Percentiles rank a stretch among this genome's conserved stretches.
These are phyloP conservation scores for Pseudomyrmex concolor DNA, from an alignment of 1,140 invertebrate species.

Conservation along the genomic window DNA sequence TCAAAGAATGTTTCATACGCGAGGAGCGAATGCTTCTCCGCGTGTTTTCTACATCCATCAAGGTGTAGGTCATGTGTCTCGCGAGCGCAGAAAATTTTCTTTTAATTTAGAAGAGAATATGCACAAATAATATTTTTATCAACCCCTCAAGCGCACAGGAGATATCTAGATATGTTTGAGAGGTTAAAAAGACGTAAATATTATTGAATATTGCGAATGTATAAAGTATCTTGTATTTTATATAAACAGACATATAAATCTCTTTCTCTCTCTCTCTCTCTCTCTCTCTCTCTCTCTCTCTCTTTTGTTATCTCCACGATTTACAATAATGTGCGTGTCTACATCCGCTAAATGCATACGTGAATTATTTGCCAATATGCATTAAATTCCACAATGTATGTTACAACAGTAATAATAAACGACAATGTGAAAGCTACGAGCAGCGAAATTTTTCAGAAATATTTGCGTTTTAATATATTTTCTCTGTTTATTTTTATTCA, in stretches of 20 bases:
- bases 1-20: slow-evolving; percentile 49
- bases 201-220: no score
- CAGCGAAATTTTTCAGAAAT: neutral
- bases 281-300: no score
- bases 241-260: no score
- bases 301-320: neutral
- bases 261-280: no score
- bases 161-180: no score
- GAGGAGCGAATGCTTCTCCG: slow-evolving; percentile 31
- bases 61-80: neutral
- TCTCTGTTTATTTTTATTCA: neutral
- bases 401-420: slow-evolving; percentile 3
- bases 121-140: neutral
- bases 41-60: neutral
- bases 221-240: no score
- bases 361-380: slow-evolving; percentile 6
- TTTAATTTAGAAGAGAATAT: neutral
- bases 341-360: neutral
- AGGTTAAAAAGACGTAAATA: neutral
- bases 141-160: no score
- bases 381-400: neutral
- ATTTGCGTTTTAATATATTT: slow-evolving; percentile 12
- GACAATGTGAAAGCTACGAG: neutral
- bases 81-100: neutral
- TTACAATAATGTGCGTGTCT: neutral